Evolutionary conservation across 2,888 invertebrate genomes (phyloP).

Genomic region (Chalcosyrphus nemorum): DNA sequence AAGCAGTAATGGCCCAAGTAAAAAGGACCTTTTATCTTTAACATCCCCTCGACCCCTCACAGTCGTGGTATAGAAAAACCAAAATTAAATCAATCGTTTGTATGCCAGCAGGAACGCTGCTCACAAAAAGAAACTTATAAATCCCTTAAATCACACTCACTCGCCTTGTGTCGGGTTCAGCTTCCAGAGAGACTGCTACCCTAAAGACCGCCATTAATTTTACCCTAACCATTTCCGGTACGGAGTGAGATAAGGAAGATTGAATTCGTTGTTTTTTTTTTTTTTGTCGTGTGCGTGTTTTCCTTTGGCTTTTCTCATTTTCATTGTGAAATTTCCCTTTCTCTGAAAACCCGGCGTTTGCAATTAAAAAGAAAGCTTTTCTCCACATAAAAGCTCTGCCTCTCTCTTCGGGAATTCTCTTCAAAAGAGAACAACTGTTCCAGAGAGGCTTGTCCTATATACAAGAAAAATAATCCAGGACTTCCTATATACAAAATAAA

Average conservation of each 20-base stretch:
- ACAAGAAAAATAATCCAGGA: conserved; percentile 60
- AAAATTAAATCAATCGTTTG: conserved; percentile 57
- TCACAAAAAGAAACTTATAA: conserved; percentile 5
- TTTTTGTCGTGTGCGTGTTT: neutral
- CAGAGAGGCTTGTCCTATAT: conserved; percentile 69
- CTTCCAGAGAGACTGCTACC: conserved; percentile 25
- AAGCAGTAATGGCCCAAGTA: conserved; percentile 11
- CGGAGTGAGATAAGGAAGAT: conserved; percentile 33
- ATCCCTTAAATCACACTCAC: conserved; percentile 14
- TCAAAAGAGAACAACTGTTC: too few relatives aligned
- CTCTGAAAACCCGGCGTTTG: neutral
- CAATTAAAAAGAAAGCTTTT: conserved; percentile 9
- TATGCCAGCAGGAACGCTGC: neutral
- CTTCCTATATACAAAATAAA: conserved; percentile 60
- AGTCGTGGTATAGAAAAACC: neutral
- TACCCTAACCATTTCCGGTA: conserved; percentile 41
- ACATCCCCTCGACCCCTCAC: neutral
- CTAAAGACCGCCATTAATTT: conserved; percentile 45
- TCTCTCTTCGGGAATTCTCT: neutral
- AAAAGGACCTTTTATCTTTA: neutral
- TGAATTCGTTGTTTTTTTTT: neutral
- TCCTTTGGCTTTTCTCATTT: neutral
- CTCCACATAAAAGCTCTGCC: neutral
- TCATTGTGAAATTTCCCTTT: conserved; percentile 38
- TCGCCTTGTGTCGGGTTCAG: neutral